Percentiles rank a stretch among this genome's conserved stretches.
These are phyloP conservation scores for Vollenhovia emeryi DNA, from an alignment of 1,140 invertebrate genomes.

Conservation along the genomic window DNA sequence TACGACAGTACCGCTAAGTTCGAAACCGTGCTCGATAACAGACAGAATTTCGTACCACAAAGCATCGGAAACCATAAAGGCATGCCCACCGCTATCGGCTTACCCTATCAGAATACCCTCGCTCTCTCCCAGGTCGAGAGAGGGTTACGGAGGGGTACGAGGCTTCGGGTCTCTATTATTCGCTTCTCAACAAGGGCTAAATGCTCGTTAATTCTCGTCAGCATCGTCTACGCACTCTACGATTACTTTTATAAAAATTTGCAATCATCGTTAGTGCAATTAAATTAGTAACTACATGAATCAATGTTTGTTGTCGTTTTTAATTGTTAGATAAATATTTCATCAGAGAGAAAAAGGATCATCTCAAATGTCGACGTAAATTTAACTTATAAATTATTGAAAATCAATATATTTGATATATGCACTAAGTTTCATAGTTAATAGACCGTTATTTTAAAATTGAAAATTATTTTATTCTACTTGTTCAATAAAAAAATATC, in stretches of 20 bases:
- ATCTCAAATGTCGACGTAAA: not conserved
- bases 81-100: conserved; percentile 20
- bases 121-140: not conserved
- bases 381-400: not conserved
- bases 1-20: conserved; percentile 40
- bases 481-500: not conserved
- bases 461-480: not conserved
- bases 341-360: not conserved
- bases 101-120: conserved; percentile 41
- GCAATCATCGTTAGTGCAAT: not conserved
- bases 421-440: not conserved
- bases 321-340: not conserved
- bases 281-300: not conserved
- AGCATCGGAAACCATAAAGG: conserved; percentile 66
- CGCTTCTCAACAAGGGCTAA: conserved; percentile 49
- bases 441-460: not conserved
- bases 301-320: not conserved
- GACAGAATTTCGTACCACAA: conserved; percentile 58
- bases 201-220: conserved; percentile 64
- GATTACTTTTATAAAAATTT: not conserved
- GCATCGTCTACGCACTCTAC: not conserved
- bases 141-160: not conserved
- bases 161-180: conserved; percentile 64
- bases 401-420: not conserved
- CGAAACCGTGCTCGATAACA: conserved; percentile 44